A percentile compares a stretch with the other conserved stretches of the same genome.
These are phyloP conservation scores for Cochlearius cochlearius DNA, from an alignment of 2,113 vertebrate genomes.

Conservation along the genomic window DNA sequence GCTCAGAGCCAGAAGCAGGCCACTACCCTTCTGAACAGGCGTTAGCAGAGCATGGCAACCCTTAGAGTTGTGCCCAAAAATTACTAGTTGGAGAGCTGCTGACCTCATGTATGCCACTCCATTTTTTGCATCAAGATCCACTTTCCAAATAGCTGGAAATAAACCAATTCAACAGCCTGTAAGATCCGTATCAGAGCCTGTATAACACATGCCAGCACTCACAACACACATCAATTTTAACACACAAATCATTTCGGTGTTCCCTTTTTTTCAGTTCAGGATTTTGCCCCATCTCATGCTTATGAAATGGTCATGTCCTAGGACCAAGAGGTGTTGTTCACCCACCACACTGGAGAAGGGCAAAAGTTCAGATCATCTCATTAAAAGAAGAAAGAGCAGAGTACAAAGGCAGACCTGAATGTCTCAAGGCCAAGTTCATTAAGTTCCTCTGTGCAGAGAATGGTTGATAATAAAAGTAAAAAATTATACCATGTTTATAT, in stretches of 20 bases:
- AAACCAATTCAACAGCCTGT: not conserved
- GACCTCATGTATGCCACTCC: not conserved
- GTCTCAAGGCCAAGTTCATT: not conserved
- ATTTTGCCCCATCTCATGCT: not conserved
- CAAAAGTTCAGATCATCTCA: not conserved
- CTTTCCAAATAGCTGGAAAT: not conserved
- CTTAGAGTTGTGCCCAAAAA: not conserved
- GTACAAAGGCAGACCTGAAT: not conserved
- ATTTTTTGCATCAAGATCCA: not conserved
- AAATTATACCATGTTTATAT: not conserved
- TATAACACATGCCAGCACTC: not conserved
- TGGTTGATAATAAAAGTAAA: not conserved
- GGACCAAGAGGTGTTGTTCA: not conserved
- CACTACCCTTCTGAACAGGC: not conserved
- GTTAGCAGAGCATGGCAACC: not conserved
- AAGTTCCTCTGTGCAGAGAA: not conserved
- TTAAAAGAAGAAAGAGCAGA: not conserved
- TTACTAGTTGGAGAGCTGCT: not conserved
- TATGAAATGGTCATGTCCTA: fast-evolving
- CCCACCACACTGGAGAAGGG: not conserved
- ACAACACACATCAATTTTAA: not conserved
- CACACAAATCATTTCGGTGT: not conserved
- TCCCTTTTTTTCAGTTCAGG: not conserved
- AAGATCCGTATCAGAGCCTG: not conserved
- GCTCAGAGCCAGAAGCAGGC: not conserved